Conservation (phyloP, 2,888 invertebrate species). For the Caenorhabditis sinica region DNA sequence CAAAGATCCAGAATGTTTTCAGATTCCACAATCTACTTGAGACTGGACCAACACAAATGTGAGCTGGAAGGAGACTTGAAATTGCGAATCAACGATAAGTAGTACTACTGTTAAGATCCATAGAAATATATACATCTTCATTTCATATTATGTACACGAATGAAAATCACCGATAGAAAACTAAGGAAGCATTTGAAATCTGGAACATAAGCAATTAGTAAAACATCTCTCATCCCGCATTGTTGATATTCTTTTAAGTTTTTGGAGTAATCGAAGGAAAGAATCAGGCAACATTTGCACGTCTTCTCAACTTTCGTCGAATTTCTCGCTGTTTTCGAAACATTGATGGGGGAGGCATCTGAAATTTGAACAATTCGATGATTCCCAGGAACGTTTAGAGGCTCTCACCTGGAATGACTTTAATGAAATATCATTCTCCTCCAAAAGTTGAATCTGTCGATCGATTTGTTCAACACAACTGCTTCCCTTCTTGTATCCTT, state of each 20-base stretch:
- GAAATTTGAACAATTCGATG: constrained; percentile 4
- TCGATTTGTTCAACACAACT: constrained; percentile 69
- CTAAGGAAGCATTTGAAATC: constrained; percentile 19
- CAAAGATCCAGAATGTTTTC: too few species aligned
- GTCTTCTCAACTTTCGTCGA: constrained; percentile 64
- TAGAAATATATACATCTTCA: constrained; percentile 12
- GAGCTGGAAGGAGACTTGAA: too few species aligned
- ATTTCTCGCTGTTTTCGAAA: constrained; percentile 62
- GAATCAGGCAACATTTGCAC: constrained; percentile 52
- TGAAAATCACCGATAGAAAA: constrained; percentile 31
- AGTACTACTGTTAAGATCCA: not conserved
- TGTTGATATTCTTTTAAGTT: not conserved
- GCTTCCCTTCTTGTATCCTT: constrained; percentile 56
- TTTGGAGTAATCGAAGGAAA: too few species aligned
- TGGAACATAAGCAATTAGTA: constrained; percentile 22
- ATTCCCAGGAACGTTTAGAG: not conserved
- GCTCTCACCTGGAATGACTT: constrained; percentile 63
- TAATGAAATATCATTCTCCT: constrained; percentile 67
- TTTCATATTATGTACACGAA: not conserved
- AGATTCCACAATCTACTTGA: too few species aligned
- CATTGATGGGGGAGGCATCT: constrained; percentile 72
- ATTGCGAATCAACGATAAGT: too few species aligned
- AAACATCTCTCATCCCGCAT: constrained; percentile 50
- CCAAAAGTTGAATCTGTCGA: constrained; percentile 65
- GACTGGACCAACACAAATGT: too few species aligned